phyloP scores from a whole-genome alignment of 2,888 invertebrate genomes.

The Lysandra bellargus region DNA sequence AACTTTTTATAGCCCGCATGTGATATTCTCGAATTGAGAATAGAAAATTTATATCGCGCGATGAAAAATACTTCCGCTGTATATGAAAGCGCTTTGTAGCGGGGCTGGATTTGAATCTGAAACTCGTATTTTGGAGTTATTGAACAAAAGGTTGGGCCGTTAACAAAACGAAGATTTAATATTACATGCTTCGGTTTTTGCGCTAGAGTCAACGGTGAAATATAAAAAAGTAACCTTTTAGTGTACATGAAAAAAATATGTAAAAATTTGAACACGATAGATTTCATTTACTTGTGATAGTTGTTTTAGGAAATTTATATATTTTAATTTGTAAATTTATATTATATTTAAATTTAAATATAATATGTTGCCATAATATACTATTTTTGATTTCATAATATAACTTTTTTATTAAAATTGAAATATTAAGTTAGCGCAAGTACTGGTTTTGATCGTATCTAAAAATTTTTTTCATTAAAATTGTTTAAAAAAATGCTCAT shows the following conservation, averaged over 20 bases:
- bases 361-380: no score
- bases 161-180: constrained; percentile 12
- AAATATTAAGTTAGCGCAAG: no score
- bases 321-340: no score
- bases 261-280: neutral
- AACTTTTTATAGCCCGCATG: neutral
- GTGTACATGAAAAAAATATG: neutral
- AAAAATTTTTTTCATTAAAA: no score
- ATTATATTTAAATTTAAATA: no score
- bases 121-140: constrained; percentile 13
- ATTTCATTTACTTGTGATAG: no score
- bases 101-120: neutral
- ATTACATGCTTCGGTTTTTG: neutral
- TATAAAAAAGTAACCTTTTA: neutral
- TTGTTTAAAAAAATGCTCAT: no score
- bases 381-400: no score
- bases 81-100: neutral
- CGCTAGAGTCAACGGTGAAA: neutral
- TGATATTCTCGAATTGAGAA: neutral
- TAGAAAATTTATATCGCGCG: constrained; percentile 8
- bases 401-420: no score
- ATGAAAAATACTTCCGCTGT: constrained; percentile 1
- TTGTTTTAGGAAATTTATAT: no score
- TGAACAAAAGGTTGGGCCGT: neutral
- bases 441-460: no score